A percentile compares a stretch with the other conserved stretches of the same genome.
Evolutionary conservation across 2,888 invertebrate genomes (phyloP).

Genomic region (Salpingus planirostris): DNA sequence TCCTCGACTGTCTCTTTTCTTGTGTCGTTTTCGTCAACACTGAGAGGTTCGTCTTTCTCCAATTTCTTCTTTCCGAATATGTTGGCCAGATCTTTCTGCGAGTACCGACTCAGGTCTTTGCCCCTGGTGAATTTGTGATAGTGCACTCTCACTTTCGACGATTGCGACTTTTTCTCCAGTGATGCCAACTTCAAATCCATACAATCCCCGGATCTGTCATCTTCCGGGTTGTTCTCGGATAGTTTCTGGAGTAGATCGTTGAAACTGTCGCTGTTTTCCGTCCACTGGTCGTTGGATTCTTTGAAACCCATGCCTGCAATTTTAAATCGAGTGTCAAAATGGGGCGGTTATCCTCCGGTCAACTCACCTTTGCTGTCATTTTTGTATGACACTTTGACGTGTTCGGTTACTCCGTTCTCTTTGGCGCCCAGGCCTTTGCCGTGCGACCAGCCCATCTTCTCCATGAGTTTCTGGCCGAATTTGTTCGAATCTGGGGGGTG

Average conservation of each 20-base stretch:
- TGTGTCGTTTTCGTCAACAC: no score
- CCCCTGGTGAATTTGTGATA: conserved; percentile 86
- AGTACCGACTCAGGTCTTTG: conserved; percentile 73
- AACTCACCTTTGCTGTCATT: conserved; percentile 64
- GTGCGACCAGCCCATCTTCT: conserved; percentile 91
- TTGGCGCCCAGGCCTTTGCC: conserved; percentile 85
- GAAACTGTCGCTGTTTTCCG: conserved; percentile 76
- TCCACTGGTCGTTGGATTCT: conserved; percentile 74
- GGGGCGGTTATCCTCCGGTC: no score
- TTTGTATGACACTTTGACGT: conserved; percentile 69
- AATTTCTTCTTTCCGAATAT: conserved; percentile 67
- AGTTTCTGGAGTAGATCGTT: conserved; percentile 57
- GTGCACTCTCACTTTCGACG: conserved; percentile 70
- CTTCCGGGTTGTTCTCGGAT: conserved; percentile 32
- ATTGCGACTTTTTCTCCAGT: conserved; percentile 71
- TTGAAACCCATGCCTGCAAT: conserved; percentile 75
- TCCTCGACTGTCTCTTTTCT: conserved; percentile 13
- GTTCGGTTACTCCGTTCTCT: conserved; percentile 74
- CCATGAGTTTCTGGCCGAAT: conserved; percentile 84
- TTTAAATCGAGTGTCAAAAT: no score
- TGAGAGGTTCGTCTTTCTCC: conserved; percentile 9
- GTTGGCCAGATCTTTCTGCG: conserved; percentile 75
- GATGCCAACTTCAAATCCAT: conserved; percentile 42
- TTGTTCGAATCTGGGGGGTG: conserved; percentile 67
- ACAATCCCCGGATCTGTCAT: conserved; percentile 16